Base-by-base conservation (phyloP, 2,797 vertebrate genomes). In the Spinus olivaceus region DNA sequence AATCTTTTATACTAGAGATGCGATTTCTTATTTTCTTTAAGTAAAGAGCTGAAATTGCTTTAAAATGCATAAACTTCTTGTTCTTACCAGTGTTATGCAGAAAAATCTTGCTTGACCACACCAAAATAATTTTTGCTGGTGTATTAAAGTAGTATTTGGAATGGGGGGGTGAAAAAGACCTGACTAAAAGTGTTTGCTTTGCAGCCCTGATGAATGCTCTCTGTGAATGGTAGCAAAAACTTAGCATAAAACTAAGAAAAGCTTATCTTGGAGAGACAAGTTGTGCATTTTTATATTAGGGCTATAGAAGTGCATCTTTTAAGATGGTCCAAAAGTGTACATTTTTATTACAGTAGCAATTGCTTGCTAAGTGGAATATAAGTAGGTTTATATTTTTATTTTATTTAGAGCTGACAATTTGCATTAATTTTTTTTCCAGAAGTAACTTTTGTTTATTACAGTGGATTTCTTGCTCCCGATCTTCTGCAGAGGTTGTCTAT, bases 401-500 rank as follows among this genome's bases (percentile, higher is more conserved):
- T 65, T 3, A 7, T 0, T 0, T 37, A 15, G 9, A 47, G 20
- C 7, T 67, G 49, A 33, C 5, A 17, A 12, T 18, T 59, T 0
- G 4, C 25, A 3, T 42, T n/a, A 15, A 8, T 63, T 76, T 83
- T 56, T 25, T 23, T 21, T 7, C 24, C 12, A 2, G 18, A 57
- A 60, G 14, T 51, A 60, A 30, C 41, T 78, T 18, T n/a, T 64
- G 17, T 53, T 93, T 61, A 10, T 69, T 72, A 20, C 8, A 50
- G 13, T 59, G n/a, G 15, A 57, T 50, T 76, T 87, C 14, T 82
- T 81, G 22, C 8, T 82, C n/a, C 22, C 63, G 9, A 17, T 69
- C 10, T 65, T 41, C 24, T 81, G 3, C 22, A 51, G 50, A 61
- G 42, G 4, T 61, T 59, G 24, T 4, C n/a, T 72, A 0, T 67